phyloP scores from a whole-genome alignment of 2,113 vertebrate genomes.

The Haemorhous mexicanus region DNA sequence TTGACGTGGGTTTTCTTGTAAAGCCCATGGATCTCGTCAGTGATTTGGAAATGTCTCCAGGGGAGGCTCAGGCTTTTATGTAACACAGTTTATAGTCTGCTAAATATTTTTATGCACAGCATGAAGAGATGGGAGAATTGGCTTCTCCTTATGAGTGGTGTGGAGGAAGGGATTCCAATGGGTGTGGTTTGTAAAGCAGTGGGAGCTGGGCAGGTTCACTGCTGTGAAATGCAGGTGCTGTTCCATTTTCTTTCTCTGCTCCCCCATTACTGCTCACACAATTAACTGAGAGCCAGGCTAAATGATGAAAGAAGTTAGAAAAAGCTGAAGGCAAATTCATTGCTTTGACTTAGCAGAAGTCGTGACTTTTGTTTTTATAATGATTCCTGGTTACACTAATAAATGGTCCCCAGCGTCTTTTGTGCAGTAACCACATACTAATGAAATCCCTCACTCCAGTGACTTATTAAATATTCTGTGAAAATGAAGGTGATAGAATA shows the following conservation, averaged over 20 bases:
- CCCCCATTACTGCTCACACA: background rate
- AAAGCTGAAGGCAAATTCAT: constrained; percentile 11
- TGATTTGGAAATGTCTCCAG: background rate
- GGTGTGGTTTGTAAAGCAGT: background rate
- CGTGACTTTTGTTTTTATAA: constrained; percentile 15
- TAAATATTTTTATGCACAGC: constrained; percentile 7
- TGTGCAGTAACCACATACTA: background rate
- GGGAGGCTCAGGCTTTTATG: background rate
- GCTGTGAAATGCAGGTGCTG: constrained; percentile 29
- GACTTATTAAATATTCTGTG: background rate
- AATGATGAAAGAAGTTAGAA: background rate
- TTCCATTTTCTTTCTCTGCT: constrained; percentile 10
- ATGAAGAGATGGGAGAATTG: background rate
- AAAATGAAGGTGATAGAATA: background rate
- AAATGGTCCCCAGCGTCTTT: background rate
- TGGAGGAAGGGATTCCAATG: background rate
- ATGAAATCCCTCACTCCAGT: background rate
- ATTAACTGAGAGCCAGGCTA: background rate
- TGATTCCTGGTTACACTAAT: constrained; percentile 1
- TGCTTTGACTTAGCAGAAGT: constrained; percentile 2
- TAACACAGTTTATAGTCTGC: background rate
- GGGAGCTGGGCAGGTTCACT: background rate
- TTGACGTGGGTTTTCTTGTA: background rate
- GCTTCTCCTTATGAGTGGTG: background rate
- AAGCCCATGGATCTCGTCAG: background rate